phyloP scores from a whole-genome alignment of 1,140 invertebrate genomes.

The Aradophagus sp. region DNA sequence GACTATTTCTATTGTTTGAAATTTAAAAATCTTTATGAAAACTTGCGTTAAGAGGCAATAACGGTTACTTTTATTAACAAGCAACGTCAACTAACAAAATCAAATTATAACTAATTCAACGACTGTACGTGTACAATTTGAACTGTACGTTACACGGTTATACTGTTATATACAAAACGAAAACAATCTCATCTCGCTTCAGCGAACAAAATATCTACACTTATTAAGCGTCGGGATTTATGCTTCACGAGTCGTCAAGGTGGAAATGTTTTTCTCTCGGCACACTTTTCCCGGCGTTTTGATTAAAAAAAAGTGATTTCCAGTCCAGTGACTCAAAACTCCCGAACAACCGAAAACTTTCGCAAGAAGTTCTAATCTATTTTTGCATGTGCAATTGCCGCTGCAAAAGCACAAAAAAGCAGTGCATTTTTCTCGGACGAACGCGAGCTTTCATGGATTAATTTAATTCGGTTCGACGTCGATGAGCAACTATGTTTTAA shows the following conservation, averaged over 20 bases:
- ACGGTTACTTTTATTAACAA: too few species aligned
- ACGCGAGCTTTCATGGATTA: too few species aligned
- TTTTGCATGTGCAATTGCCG: slow-evolving; percentile 14
- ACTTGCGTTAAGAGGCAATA: too few species aligned
- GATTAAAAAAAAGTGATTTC: slow-evolving; percentile 18
- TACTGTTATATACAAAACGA: neutral
- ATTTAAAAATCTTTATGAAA: too few species aligned
- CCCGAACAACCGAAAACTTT: slow-evolving; percentile 12
- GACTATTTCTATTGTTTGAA: too few species aligned
- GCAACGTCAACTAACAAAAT: too few species aligned
- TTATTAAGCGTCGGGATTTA: slow-evolving; percentile 40
- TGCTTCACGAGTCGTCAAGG: slow-evolving; percentile 37
- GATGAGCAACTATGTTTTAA: slow-evolving; percentile 1
- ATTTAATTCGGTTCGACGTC: too few species aligned
- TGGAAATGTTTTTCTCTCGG: slow-evolving; percentile 54
- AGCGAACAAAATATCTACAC: neutral
- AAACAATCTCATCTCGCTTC: slow-evolving; percentile 1
- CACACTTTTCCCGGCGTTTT: slow-evolving; percentile 46
- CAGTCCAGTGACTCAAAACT: slow-evolving; percentile 4
- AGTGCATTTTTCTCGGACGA: neutral
- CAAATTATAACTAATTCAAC: too few species aligned
- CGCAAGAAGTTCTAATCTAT: neutral
- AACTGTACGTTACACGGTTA: slow-evolving; percentile 8
- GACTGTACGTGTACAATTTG: slow-evolving; percentile 1
- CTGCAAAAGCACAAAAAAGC: neutral